A percentile compares a stretch with the other conserved stretches of the same genome.
Evolutionary conservation across 2,113 vertebrate genomes (phyloP).

Genomic region (Falco punctatus): DNA sequence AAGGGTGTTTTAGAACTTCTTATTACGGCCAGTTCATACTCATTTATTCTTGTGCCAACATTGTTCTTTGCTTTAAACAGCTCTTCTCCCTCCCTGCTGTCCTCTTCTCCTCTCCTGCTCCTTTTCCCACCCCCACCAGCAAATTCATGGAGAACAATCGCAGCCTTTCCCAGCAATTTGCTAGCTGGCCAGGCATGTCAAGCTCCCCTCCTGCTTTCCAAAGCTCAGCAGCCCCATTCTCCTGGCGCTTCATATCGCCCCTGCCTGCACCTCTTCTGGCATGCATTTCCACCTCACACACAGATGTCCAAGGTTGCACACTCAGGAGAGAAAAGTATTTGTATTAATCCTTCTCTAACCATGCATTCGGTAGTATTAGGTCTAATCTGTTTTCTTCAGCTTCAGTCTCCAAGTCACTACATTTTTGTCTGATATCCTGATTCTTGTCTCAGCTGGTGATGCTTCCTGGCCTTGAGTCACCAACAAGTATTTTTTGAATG

Average conservation of each 20-base stretch:
- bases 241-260: neutral
- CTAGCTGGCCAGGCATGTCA: neutral
- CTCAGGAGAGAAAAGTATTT: neutral
- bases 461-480: neutral
- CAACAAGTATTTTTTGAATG: neutral
- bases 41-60: conserved; percentile 67
- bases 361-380: too few relatives aligned
- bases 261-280: neutral
- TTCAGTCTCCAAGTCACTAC: neutral
- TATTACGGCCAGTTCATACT: conserved; percentile 42
- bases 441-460: neutral
- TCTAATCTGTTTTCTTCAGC: neutral
- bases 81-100: conserved; percentile 59
- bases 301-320: neutral
- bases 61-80: conserved; percentile 61
- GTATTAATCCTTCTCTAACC: neutral
- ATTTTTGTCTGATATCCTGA: fast-evolving
- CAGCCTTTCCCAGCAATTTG: conserved; percentile 3
- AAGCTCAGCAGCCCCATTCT: neutral
- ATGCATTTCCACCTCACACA: neutral
- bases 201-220: neutral
- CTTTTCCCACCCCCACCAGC: conserved; percentile 25
- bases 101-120: conserved; percentile 31
- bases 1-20: conserved; percentile 32
- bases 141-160: conserved; percentile 44